Base-by-base conservation (phyloP, 2,797 vertebrate genomes). In the Lepus oiostolus region DNA sequence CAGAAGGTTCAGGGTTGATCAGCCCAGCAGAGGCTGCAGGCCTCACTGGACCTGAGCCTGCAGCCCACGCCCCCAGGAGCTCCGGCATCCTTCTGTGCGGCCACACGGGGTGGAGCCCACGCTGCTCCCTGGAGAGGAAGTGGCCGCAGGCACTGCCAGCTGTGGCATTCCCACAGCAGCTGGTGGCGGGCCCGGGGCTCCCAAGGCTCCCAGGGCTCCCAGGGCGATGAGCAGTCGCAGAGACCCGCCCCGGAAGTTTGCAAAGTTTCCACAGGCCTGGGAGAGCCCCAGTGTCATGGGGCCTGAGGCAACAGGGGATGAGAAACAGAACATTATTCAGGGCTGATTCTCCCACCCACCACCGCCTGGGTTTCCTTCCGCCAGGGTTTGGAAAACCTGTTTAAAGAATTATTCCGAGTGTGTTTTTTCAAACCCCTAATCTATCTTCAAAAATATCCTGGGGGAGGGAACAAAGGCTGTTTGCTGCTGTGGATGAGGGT, bases 101-200 rank as follows among this genome's bases (percentile, higher is more conserved):
- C 81, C 81, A 5, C 86, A 50, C 60, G 35, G 96, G 95, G 95
- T 72, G 92, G 94, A 91, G 86, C 65, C 58, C 52, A 2, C 79
- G 30, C 80, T 80, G 91, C 60, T 95, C 93, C 96, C 88, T 12
- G 80, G 93, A 81, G 89, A 96, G 96, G 94, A 97, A 95, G 95
- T 94, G 87, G 93, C 76, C 75, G 30, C 74, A 24, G 42, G 82
- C 87, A 93, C 54, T 71, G 79, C 94, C 96, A 95, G 90, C 94
- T 86, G 95, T 88, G 95, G 88, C 95, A 96, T 97, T 96, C 95
- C 90, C 95, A 93, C 74, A 85, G 88, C 93, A 80, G 91, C 85
- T 52, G 65, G 65, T 75, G 74, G 75, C 85, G 58, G n/a, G 54
- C 52, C 52, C 52, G 12, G 12, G 52, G 12, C 52, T 54, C 52